Evolutionary conservation across 2,113 vertebrate genomes (phyloP), one percentile per base, ranked within the genome.

Genomic region (Bubo bubo): DNA sequence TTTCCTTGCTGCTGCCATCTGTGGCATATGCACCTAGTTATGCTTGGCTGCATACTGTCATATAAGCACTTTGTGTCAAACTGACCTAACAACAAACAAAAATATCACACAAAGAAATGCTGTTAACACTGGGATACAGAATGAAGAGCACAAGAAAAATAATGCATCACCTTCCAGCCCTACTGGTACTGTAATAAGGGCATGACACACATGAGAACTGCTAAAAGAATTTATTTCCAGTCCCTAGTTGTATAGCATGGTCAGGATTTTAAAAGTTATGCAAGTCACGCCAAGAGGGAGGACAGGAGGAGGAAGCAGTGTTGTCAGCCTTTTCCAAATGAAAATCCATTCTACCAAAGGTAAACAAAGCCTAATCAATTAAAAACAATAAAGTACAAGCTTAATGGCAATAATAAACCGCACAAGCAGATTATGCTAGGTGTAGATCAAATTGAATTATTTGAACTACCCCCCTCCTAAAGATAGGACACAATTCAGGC

Each of bases 61-160:
- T 45, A 74, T 18, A 77, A 94, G 63, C 53, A 67, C 83, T 88
- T 59, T 74, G 77, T 95, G 91, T 91, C 94, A 96, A 94, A 91
- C 74, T 94, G 94, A 95, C 95, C 94, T 91, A 91, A 91, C 49
- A 91, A 70, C 62, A 91, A 95, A 87, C 58, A 73, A 82, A 97
- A 96, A 93, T 43, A 83, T 73, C 77, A 79, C 77, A 89, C 26
- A 62, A 60, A 66, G 86, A 74, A 94, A 93, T 20, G 45, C 62
- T 95, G 84, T 72, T 95, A 96, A 76, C 70, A 72, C 53, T 18
- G 34, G 63, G 28, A 86, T 35, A 53, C 67, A 71, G 52, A 30
- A 20, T 74, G 89, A 90, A 95, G 26, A 91, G 70, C 55, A n/a
- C 41, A 70, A 53, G 49, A 84, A 96, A 95, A 96, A 87, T 34